A percentile compares a stretch with the other conserved stretches of the same genome.
phyloP scores from a whole-genome alignment of 2,888 invertebrate species.

The Cryptosula pallasiana region DNA sequence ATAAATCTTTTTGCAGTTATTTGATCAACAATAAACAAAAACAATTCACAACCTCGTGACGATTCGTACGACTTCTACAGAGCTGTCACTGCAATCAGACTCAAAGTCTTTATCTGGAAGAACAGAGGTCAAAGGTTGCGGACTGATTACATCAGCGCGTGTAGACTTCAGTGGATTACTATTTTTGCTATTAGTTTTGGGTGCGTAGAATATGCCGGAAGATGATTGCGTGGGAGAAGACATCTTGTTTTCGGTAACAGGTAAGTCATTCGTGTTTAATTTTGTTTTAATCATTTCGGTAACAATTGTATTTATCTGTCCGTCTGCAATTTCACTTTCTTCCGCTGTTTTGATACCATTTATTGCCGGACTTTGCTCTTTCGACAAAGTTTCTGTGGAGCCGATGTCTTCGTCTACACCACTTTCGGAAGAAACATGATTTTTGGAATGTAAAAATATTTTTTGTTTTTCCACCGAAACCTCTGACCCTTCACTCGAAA shows the following conservation, averaged over 20 bases:
- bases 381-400: background rate
- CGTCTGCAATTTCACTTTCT: background rate
- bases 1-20: background rate
- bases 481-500: background rate
- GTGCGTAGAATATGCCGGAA: background rate
- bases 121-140: background rate
- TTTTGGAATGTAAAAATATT: background rate
- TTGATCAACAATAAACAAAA: background rate
- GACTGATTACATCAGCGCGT: background rate
- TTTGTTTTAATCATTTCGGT: no score
- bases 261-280: background rate
- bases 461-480: background rate
- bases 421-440: background rate
- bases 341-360: no score
- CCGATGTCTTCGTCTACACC: no score
- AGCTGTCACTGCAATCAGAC: conserved; percentile 21
- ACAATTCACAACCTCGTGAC: background rate
- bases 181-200: background rate
- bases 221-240: background rate
- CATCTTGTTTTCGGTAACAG: background rate
- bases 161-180: no score
- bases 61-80: conserved; percentile 1
- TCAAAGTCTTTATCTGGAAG: conserved; percentile 7
- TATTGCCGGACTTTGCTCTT: background rate
- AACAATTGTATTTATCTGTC: background rate